Evolutionary conservation across 2,797 vertebrate genomes (phyloP), one percentile per base, ranked within the genome.

Genomic region (Thripadectes ignobilis): DNA sequence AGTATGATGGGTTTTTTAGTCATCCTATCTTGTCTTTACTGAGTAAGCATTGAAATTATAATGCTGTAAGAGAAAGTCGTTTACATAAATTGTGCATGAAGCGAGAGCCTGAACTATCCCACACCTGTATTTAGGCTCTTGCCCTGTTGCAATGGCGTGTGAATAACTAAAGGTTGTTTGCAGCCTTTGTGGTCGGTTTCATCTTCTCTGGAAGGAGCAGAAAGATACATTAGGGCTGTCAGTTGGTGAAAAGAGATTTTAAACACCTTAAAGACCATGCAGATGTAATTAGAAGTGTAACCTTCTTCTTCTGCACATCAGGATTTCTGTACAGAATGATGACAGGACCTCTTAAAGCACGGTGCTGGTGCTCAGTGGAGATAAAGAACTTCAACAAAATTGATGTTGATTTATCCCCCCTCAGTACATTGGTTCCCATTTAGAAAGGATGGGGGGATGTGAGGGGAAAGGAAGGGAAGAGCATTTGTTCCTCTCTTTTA

Each of bases 221-320:
- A 18, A 72, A 75, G 87, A 39, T 69, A 52, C 45, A 9, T 69
- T 59, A 16, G 1, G 2, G 57, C 83, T 94, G 84, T 86, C 95
- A 83, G 52, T 17, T 12, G 66, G 76, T 76, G 66, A 78, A 74
- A 85, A 79, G 77, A 75, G 77, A 52, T 79, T 92, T 90, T 67
- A 85, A 93, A 78, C 75, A 94, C 73, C 88, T 89, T 72, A n/a
- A 81, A 92, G 87, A 66, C 41, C 1, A 0, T 8, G 59, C 77
- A 79, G 63, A 77, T 96, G 93, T 95, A 93, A 95, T 96, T 93
- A 92, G 83, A 95, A 92, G 69, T 61, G 85, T 85, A 78, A 75
- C 90, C 73, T 94, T 55, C 84, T 88, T 88, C 88, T 49, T 81
- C 58, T 68, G 32, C 1, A 0, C 67, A 76, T 77, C 80, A 83